Conservation (phyloP, 2,797 vertebrate genomes). For the Bradypodion ventrale region DNA sequence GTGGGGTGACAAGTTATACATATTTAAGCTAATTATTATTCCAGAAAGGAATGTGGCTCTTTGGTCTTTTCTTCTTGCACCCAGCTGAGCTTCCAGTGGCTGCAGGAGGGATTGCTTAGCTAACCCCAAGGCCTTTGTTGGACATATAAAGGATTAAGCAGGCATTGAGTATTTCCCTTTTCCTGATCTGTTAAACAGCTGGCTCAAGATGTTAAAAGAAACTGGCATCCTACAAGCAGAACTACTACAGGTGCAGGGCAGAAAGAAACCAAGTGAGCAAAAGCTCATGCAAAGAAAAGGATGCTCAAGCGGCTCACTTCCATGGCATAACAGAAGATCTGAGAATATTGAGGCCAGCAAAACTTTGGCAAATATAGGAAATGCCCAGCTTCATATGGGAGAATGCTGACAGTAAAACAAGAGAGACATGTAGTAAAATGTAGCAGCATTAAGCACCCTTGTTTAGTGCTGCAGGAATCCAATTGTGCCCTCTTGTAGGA, state of each 20-base stretch:
- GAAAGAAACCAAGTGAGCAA: fast-evolving
- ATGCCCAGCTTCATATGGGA: not conserved
- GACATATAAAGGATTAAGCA: conserved; percentile 19
- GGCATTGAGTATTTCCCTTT: not conserved
- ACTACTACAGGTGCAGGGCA: not conserved
- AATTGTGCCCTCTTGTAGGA: not conserved
- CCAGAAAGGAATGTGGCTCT: not conserved
- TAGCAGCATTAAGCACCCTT: not conserved
- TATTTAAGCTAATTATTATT: conserved; percentile 9
- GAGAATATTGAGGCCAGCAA: conserved; percentile 24
- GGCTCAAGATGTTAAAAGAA: not conserved
- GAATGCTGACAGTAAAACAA: not conserved
- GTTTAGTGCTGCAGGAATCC: not conserved
- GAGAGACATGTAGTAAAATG: not conserved
- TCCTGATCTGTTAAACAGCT: not conserved
- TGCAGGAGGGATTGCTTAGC: conserved; percentile 2
- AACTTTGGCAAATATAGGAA: not conserved
- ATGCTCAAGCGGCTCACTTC: conserved; percentile 15
- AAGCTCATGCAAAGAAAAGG: not conserved
- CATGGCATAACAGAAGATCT: conserved; percentile 21
- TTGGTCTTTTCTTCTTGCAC: conserved; percentile 9
- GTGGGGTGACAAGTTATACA: conserved; percentile 12
- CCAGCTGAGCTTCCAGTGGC: conserved; percentile 30
- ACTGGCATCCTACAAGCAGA: fast-evolving
- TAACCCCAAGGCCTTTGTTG: conserved; percentile 27